phyloP scores from a whole-genome alignment of 2,797 vertebrate genomes.

The Adrianichthys oophorus region DNA sequence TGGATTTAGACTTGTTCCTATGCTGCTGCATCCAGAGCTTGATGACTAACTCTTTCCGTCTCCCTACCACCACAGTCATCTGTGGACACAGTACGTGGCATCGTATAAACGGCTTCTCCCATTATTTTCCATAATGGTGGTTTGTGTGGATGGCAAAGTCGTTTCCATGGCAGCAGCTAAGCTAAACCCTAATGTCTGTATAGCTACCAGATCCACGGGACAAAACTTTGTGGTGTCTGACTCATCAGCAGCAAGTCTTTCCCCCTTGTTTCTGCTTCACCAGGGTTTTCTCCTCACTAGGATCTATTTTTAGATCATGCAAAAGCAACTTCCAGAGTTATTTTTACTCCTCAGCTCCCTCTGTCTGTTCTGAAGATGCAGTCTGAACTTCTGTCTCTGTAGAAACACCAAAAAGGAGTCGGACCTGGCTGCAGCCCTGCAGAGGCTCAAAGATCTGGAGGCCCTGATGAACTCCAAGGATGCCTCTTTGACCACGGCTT shows the following conservation, averaged over 20 bases:
- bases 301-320: neutral
- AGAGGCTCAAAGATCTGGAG: constrained; percentile 91
- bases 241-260: constrained; percentile 55
- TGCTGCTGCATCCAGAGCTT: constrained; percentile 38
- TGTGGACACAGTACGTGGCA: constrained; percentile 69
- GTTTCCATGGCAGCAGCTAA: constrained; percentile 52
- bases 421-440: constrained; percentile 82
- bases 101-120: constrained; percentile 32
- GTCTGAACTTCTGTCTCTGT: constrained; percentile 2
- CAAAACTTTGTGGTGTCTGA: constrained; percentile 46
- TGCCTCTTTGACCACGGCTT: constrained; percentile 86
- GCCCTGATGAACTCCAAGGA: constrained; percentile 96
- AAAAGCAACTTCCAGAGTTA: no score
- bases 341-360: no score
- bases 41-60: constrained; percentile 76
- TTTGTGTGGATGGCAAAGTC: constrained; percentile 39
- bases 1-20: constrained; percentile 20
- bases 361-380: neutral
- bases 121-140: constrained; percentile 64
- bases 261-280: constrained; percentile 37
- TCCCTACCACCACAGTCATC: constrained; percentile 43
- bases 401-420: constrained; percentile 95
- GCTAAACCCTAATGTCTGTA: constrained; percentile 54
- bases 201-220: constrained; percentile 42
- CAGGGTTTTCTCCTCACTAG: neutral